Percentiles rank a stretch among this genome's conserved stretches.
phyloP scores from a whole-genome alignment of 2,888 invertebrate species.

The Patella caerulea region DNA sequence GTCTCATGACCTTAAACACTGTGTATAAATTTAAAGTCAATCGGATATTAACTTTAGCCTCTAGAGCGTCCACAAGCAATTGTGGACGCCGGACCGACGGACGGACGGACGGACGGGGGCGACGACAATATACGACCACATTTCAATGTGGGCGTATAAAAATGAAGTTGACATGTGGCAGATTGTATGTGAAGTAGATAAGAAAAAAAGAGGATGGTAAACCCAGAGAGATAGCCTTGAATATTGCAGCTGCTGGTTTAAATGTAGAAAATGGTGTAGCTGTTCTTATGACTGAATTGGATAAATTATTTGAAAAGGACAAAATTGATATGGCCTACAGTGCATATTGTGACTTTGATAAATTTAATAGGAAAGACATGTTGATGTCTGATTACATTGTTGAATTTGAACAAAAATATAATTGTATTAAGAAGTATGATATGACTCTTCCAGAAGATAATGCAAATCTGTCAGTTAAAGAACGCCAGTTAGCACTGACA shows the following conservation, averaged over 20 bases:
- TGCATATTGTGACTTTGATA: background rate
- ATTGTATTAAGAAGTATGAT: background rate
- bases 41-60: too few relatives aligned
- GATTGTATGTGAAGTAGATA: background rate
- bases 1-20: too few relatives aligned
- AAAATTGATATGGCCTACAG: background rate
- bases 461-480: too few relatives aligned
- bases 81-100: too few relatives aligned
- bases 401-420: background rate
- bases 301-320: slow-evolving; percentile 4
- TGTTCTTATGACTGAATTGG: background rate
- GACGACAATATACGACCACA: too few relatives aligned
- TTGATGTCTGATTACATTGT: background rate
- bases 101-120: too few relatives aligned
- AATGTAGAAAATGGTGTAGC: background rate
- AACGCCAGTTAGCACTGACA: too few relatives aligned
- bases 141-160: too few relatives aligned
- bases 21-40: too few relatives aligned
- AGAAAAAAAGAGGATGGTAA: background rate
- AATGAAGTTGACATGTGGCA: background rate
- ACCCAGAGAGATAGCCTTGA: background rate
- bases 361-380: background rate
- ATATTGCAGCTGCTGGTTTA: background rate
- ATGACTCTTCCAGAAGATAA: background rate
- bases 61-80: too few relatives aligned